Percentiles rank a stretch among this genome's conserved stretches.
Conservation (phyloP, 2,113 vertebrate species). For the Panthera uncia region DNA sequence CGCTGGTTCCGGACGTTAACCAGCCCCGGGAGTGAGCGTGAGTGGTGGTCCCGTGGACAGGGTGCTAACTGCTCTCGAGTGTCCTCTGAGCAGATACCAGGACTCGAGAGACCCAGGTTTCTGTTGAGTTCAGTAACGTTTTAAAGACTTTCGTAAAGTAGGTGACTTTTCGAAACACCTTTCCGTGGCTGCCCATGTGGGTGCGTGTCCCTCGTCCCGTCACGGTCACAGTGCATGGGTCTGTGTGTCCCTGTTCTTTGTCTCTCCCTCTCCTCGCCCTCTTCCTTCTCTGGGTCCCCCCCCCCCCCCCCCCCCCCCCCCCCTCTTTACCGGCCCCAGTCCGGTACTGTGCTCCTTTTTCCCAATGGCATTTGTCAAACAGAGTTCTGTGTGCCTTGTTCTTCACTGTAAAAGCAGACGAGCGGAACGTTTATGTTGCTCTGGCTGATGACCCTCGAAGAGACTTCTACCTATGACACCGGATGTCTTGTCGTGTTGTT, state of each 20-base stretch:
- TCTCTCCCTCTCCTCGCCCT: neutral
- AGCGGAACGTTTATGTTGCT: fast-evolving
- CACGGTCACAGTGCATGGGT: fast-evolving
- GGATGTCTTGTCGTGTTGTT: fast-evolving
- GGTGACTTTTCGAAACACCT: fast-evolving
- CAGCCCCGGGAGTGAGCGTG: neutral
- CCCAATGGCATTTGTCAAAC: fast-evolving
- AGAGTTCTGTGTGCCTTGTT: neutral
- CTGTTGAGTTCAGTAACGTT: fast-evolving
- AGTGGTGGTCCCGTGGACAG: no score
- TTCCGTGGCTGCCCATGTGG: neutral
- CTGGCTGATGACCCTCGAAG: fast-evolving
- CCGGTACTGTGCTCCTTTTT: neutral
- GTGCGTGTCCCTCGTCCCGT: neutral
- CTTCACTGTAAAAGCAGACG: neutral
- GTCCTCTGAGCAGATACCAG: fast-evolving
- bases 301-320: fast-evolving
- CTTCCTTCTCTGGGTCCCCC: fast-evolving
- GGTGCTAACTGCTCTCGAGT: fast-evolving
- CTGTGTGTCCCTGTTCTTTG: neutral
- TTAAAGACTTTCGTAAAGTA: neutral
- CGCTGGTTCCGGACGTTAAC: fast-evolving
- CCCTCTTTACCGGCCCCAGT: fast-evolving
- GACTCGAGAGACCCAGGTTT: neutral
- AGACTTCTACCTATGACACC: fast-evolving